These are phyloP conservation scores for Aphelenchoides besseyi DNA, from an alignment of 1,140 invertebrate species.

Conservation along the genomic window DNA sequence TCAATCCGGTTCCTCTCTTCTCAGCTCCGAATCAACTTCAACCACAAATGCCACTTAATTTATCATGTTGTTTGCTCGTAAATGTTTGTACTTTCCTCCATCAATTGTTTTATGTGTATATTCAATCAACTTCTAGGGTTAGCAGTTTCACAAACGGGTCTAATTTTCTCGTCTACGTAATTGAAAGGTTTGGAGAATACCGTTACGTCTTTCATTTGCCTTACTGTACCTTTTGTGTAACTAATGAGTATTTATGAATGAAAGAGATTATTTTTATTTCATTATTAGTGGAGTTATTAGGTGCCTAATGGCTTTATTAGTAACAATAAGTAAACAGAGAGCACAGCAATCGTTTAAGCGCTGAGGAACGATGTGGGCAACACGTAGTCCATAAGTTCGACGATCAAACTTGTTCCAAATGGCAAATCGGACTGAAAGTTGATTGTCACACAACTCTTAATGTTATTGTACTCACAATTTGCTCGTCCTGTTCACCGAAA, in stretches of 20 bases:
- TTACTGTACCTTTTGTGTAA: background rate
- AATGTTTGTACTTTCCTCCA: background rate
- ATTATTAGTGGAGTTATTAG: slow-evolving; percentile 18
- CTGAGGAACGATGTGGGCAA: slow-evolving; percentile 4
- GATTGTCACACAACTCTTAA: background rate
- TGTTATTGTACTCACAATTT: slow-evolving; percentile 7
- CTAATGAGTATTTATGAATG: background rate
- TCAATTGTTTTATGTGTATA: no score
- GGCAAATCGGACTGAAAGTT: slow-evolving; percentile 12
- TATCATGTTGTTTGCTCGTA: background rate
- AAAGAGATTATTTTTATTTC: slow-evolving; percentile 6
- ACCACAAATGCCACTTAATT: slow-evolving; percentile 6
- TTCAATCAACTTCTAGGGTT: background rate
- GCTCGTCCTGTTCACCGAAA: slow-evolving; percentile 24
- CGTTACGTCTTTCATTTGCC: no score
- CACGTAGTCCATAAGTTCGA: slow-evolving; percentile 30
- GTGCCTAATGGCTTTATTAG: background rate
- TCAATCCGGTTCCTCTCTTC: background rate
- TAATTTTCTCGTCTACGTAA: background rate
- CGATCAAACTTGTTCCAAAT: background rate
- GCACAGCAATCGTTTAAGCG: background rate
- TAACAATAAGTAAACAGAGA: background rate
- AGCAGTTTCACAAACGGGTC: background rate
- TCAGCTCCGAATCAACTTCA: background rate
- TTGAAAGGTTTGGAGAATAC: background rate